Evolutionary conservation across 2,797 vertebrate genomes (phyloP).

Genomic region (Oreochromis mossambicus): DNA sequence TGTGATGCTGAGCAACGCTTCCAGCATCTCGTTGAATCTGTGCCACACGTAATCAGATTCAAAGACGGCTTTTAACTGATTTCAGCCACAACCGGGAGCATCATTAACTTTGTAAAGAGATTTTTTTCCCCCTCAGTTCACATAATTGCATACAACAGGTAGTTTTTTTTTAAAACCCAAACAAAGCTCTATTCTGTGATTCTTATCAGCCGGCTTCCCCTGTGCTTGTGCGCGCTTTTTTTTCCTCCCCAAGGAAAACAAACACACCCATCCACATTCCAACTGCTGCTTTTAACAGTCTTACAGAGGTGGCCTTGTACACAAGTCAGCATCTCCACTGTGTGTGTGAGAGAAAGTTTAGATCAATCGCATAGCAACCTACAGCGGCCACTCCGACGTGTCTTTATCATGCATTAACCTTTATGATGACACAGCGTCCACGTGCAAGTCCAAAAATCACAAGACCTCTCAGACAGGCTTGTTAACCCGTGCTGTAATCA

Average conservation of each 20-base stretch:
- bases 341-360: not conserved
- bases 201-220: conserved; percentile 36
- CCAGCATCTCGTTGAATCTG: not conserved
- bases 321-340: not conserved
- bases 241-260: conserved; percentile 32
- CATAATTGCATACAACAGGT: not conserved
- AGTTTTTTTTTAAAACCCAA: not conserved
- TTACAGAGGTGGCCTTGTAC: conserved; percentile 36
- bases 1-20: not conserved
- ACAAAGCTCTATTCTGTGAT: conserved; percentile 43
- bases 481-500: not conserved
- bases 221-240: not conserved
- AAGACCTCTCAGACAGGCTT: not conserved
- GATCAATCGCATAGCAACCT: not conserved
- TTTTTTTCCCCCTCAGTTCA: not conserved
- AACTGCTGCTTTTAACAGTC: conserved; percentile 5
- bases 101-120: not conserved
- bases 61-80: not conserved
- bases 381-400: not conserved
- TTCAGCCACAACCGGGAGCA: not conserved
- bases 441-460: not conserved
- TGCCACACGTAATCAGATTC: not conserved
- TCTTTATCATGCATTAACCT: not conserved
- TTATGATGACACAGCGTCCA: not conserved
- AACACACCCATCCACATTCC: conserved; percentile 65